Evolutionary conservation across 2,113 vertebrate genomes (phyloP).

Genomic region (Microtus oregoni): DNA sequence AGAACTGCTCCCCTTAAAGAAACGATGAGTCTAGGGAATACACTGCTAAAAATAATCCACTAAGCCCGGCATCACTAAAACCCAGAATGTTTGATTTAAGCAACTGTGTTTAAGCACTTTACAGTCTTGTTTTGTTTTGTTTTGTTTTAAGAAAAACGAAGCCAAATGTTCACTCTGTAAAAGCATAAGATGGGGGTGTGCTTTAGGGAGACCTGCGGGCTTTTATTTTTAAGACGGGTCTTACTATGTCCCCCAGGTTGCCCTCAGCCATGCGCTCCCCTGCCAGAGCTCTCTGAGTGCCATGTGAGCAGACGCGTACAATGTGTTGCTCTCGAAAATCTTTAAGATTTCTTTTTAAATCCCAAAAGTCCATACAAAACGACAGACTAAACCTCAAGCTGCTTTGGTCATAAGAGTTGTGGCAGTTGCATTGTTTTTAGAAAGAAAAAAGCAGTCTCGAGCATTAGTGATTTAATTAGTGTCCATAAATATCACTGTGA

Average conservation of each 20-base stretch:
- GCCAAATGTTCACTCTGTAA: neutral
- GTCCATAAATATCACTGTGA: neutral
- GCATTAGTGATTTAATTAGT: neutral
- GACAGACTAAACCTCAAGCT: neutral
- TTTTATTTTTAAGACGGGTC: neutral
- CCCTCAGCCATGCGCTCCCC: neutral
- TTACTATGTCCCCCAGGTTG: neutral
- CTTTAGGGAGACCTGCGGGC: neutral
- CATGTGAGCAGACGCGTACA: neutral
- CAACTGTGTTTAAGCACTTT: neutral
- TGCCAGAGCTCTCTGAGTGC: neutral
- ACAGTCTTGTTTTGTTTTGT: neutral
- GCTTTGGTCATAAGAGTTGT: neutral
- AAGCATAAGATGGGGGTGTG: neutral
- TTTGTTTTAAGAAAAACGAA: neutral
- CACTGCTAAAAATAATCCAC: neutral
- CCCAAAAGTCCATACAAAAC: neutral
- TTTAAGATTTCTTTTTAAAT: conserved; percentile 18
- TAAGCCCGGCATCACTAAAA: neutral
- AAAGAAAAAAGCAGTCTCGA: neutral
- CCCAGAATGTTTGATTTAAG: neutral
- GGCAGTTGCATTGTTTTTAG: neutral
- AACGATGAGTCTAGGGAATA: neutral
- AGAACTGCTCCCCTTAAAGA: neutral
- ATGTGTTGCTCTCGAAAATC: neutral